A percentile compares a stretch with the other conserved stretches of the same genome.
Evolutionary conservation across 2,113 vertebrate genomes (phyloP).

Genomic region (Pelusios castaneus): DNA sequence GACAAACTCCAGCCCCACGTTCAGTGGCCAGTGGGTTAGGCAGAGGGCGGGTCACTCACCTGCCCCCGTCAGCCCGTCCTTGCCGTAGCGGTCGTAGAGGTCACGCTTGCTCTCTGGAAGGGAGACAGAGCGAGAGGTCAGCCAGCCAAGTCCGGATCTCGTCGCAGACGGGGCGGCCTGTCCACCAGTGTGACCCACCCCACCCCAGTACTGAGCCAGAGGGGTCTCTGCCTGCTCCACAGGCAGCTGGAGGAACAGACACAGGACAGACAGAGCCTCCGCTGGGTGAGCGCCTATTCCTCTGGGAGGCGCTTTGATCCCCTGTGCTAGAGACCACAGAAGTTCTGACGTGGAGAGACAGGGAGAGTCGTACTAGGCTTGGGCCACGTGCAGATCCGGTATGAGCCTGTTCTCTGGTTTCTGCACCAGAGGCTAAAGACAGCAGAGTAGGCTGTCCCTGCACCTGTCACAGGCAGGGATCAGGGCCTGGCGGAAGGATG

Average conservation of each 20-base stretch:
- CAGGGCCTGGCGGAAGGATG: too few relatives aligned
- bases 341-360: not conserved
- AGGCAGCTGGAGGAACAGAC: not conserved
- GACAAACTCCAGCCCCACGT: not conserved
- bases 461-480: too few relatives aligned
- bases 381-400: too few relatives aligned
- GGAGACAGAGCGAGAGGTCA: not conserved
- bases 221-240: too few relatives aligned
- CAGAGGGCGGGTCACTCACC: slow-evolving; percentile 53
- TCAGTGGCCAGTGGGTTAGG: not conserved
- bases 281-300: not conserved
- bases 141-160: not conserved
- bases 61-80: slow-evolving; percentile 72
- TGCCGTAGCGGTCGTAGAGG: slow-evolving; percentile 84
- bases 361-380: not conserved
- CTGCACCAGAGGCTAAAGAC: not conserved
- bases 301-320: not conserved
- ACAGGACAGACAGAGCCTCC: not conserved
- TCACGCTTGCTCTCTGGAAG: slow-evolving; percentile 77
- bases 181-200: not conserved
- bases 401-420: not conserved
- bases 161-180: not conserved
- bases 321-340: not conserved
- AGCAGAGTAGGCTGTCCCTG: too few relatives aligned
- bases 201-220: not conserved